Evolutionary conservation across 2,888 invertebrate species (phyloP).

Genomic region (Caradrina clavipalpis): DNA sequence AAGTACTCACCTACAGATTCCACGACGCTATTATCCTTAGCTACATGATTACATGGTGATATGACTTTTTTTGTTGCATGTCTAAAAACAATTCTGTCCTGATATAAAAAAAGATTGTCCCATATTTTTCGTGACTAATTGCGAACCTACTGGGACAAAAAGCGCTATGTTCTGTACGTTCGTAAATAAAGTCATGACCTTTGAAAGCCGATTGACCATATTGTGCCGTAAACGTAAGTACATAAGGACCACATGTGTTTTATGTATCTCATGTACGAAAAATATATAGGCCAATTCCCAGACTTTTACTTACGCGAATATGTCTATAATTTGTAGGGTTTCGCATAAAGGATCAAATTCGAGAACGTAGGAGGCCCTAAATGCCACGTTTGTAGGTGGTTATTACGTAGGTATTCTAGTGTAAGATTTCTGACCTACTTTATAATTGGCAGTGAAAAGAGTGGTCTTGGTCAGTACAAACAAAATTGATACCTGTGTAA

Average conservation of each 20-base stretch:
- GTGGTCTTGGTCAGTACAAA: too few relatives aligned
- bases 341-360: background rate
- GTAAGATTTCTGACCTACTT: background rate
- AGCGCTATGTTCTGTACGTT: constrained; percentile 26
- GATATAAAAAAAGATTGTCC: background rate
- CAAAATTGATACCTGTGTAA: too few relatives aligned
- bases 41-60: too few relatives aligned
- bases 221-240: constrained; percentile 17
- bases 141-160: constrained; percentile 35
- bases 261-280: constrained; percentile 43
- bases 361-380: background rate
- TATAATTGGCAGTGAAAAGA: background rate
- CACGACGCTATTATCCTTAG: too few relatives aligned
- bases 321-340: background rate
- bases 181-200: constrained; percentile 60
- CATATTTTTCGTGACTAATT: constrained; percentile 6
- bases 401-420: background rate
- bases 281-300: constrained; percentile 19
- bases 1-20: background rate
- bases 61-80: too few relatives aligned
- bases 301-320: constrained; percentile 8
- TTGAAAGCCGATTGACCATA: constrained; percentile 50
- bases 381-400: background rate
- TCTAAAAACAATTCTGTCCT: background rate
- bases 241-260: constrained; percentile 53